A percentile compares a stretch with the other conserved stretches of the same genome.
Evolutionary conservation across 1,140 invertebrate genomes (phyloP).

Genomic region (Zaprionus vittiger): DNA sequence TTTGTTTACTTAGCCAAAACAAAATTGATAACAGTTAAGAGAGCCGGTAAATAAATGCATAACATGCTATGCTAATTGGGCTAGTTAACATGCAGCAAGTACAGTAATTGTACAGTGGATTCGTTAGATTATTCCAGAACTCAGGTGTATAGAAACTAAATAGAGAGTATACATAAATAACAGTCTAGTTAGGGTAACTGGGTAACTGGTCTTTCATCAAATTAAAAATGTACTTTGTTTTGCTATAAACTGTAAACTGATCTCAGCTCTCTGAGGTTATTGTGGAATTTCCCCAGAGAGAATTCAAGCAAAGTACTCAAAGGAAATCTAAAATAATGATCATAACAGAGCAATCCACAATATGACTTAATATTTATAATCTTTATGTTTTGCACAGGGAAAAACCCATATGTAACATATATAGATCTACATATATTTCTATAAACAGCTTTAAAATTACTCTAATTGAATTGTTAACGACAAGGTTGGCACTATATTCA

Average conservation of each 20-base stretch:
- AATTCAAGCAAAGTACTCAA: neutral
- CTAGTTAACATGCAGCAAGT: neutral
- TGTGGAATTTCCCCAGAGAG: slow-evolving; percentile 13
- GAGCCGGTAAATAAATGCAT: slow-evolving; percentile 41
- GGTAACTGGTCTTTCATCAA: neutral
- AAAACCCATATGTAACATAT: neutral
- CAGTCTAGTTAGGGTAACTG: neutral
- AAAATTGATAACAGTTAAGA: slow-evolving; percentile 17
- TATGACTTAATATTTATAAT: too few species aligned
- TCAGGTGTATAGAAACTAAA: neutral
- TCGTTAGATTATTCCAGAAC: slow-evolving; percentile 8
- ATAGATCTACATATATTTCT: neutral
- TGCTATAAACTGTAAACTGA: slow-evolving; percentile 24
- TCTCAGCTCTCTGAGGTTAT: slow-evolving; percentile 7
- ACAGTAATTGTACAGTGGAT: neutral
- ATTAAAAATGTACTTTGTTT: slow-evolving; percentile 1
- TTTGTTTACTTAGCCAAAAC: neutral
- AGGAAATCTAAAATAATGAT: slow-evolving; percentile 14
- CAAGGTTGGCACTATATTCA: neutral
- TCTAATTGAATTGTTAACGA: neutral
- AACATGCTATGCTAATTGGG: slow-evolving; percentile 49
- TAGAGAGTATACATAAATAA: neutral
- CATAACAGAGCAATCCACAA: neutral
- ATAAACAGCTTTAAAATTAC: neutral
- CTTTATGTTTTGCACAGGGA: too few species aligned